phyloP scores from a whole-genome alignment of 1,140 invertebrate genomes.

The Dinoponera quadriceps region DNA sequence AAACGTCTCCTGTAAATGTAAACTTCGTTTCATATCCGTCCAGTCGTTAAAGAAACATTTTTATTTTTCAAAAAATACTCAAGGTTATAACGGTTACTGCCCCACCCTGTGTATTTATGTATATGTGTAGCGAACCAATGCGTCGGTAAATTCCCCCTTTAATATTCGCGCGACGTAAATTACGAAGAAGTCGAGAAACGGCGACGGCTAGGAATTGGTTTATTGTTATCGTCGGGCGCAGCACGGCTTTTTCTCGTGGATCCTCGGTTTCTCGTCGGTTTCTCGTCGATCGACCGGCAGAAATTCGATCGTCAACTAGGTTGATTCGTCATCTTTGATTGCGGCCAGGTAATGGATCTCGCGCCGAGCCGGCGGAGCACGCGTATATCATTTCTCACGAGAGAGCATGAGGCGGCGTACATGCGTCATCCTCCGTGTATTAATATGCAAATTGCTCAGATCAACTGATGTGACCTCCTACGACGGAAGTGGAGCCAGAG shows the following conservation, averaged over 20 bases:
- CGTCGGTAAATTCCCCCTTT: no score
- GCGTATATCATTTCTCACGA: constrained; percentile 3
- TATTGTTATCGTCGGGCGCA: neutral
- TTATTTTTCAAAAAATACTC: neutral
- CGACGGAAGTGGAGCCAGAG: constrained; percentile 17
- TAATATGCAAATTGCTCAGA: constrained; percentile 46
- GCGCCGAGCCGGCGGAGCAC: neutral
- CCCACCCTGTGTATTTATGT: no score
- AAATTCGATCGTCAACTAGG: no score
- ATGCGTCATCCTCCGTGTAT: constrained; percentile 9
- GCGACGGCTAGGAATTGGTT: neutral
- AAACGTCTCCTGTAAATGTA: no score
- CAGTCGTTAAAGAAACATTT: no score
- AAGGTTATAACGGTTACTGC: no score
- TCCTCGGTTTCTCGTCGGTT: neutral
- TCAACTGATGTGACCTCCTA: neutral
- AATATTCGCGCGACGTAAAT: neutral
- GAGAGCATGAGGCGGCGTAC: neutral
- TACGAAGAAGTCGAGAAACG: neutral
- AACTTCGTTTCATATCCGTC: no score
- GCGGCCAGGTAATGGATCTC: neutral
- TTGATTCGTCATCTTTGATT: neutral
- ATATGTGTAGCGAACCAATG: no score
- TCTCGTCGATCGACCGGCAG: neutral
- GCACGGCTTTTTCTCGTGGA: neutral